These are phyloP conservation scores for Calvadosia cruxmelitensis DNA, from an alignment of 30 jellyfish, hydroid and myxozoan species.

Conservation along the genomic window DNA sequence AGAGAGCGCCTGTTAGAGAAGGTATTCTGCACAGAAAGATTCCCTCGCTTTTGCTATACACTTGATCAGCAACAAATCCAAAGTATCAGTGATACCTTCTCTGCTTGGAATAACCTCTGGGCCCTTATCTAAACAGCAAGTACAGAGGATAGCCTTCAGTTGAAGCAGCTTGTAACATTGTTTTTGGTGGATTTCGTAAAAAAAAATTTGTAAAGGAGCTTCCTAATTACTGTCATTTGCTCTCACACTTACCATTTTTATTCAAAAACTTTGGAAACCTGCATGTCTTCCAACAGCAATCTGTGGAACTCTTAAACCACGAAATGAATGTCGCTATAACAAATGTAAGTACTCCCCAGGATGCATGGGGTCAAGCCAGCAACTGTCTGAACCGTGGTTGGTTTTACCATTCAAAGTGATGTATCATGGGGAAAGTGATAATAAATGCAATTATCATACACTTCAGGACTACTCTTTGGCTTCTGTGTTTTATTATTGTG, in stretches of 20 bases:
- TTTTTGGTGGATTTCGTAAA: neutral
- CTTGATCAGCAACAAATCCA: neutral
- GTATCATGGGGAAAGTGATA: too few relatives aligned
- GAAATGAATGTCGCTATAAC: neutral
- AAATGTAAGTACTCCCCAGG: neutral
- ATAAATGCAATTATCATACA: too few relatives aligned
- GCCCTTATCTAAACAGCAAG: neutral
- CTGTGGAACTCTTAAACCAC: neutral
- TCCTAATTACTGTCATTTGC: neutral
- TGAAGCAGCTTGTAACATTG: neutral
- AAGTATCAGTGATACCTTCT: neutral
- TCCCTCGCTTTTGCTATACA: neutral
- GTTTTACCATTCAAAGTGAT: too few relatives aligned
- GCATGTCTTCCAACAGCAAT: neutral
- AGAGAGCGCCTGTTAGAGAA: neutral
- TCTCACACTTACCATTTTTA: neutral
- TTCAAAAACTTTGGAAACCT: neutral
- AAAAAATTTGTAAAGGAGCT: neutral
- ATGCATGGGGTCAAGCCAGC: neutral
- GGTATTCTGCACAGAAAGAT: neutral
- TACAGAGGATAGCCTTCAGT: neutral
- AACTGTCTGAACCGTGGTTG: neutral
- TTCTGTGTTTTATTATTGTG: too few relatives aligned
- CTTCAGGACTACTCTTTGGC: too few relatives aligned
- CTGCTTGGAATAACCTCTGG: neutral